phyloP scores from a whole-genome alignment of 2,888 invertebrate genomes.

The Peribatodes rhomboidaria region DNA sequence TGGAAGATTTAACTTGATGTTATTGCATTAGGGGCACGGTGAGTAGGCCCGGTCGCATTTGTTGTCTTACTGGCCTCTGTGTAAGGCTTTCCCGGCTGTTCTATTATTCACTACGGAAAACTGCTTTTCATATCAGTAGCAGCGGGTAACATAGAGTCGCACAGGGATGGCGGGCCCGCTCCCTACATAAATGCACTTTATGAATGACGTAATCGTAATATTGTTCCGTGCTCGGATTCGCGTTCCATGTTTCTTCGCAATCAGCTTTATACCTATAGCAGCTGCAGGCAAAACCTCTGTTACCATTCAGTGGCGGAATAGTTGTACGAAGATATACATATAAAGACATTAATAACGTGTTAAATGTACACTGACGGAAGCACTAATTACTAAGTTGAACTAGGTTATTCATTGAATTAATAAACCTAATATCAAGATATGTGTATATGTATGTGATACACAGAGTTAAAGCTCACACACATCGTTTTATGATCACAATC shows the following conservation, averaged over 20 bases:
- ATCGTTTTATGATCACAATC: neutral
- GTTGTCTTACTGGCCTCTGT: slow-evolving; percentile 33
- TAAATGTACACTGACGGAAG: slow-evolving; percentile 28
- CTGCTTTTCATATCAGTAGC: slow-evolving; percentile 83
- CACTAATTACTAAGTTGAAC: slow-evolving; percentile 4
- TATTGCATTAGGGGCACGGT: slow-evolving; percentile 24
- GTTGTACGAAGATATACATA: too few species aligned
- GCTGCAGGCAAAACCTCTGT: slow-evolving; percentile 57
- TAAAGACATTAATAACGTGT: slow-evolving; percentile 54
- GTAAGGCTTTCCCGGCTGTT: slow-evolving; percentile 45
- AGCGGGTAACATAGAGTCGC: slow-evolving; percentile 69
- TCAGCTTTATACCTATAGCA: slow-evolving; percentile 58
- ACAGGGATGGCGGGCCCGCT: slow-evolving; percentile 73
- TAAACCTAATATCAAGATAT: neutral
- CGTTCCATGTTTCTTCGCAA: slow-evolving; percentile 65
- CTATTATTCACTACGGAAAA: slow-evolving; percentile 80
- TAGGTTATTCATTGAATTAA: neutral
- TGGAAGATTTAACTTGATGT: slow-evolving; percentile 32
- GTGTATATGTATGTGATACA: neutral
- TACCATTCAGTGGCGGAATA: slow-evolving; percentile 55
- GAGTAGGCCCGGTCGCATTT: slow-evolving; percentile 18
- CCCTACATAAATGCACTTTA: slow-evolving; percentile 76
- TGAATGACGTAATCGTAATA: slow-evolving; percentile 78
- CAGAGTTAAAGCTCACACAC: slow-evolving; percentile 6
- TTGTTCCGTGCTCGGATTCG: slow-evolving; percentile 69